Base-by-base conservation (phyloP, 92 coral and sea anemone genomes). In the Bergia sp. region DNA sequence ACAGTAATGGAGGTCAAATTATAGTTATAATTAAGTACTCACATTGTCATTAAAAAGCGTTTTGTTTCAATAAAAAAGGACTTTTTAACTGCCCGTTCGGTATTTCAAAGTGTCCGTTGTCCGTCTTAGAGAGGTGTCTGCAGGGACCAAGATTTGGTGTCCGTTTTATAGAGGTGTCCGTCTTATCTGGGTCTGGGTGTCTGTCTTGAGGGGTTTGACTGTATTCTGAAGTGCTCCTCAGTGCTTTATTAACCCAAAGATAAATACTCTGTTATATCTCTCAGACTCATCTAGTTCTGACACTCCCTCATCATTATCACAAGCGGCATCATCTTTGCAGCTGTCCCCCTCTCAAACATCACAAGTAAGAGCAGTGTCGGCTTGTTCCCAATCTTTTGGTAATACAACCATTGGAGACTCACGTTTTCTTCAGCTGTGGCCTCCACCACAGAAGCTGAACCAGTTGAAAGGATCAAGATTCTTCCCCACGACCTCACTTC, bases 381-480 rank as follows among this genome's bases (percentile, higher is more conserved):
- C 61, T 37, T 55, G 37, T 85, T 64, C 45, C 36, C 92, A 85
- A 73, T 88, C 90, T 18, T 67, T 81, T 37, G 47, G 86, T 87
- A 50, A 87, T 82, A 36, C 89, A 45, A 38, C 49, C 69, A 80
- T 86, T 13, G 90, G 80, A 72, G 98, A 94, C 44, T 77, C 98
- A 3, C 82, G 65, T 15, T 91, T 95, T 39, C 89, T 73, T 15
- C 86, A 61, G 7, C 78, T 96, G 23, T 96, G 99, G 98, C 99
- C 99, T 67, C 82, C 91, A 77, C 99, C 99, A 61, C 99, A 96
- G 87, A 88, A 92, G 43, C 77, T 95, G 85, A 92, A 92, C 37
- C 94, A 95, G 89, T 81, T 92, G 64, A 95, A 90, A 81, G 99
- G 99, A 36, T 77, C 90, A 37, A 83, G 92, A 80, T 95, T 89